Evolutionary conservation across 1,140 invertebrate species (phyloP), one percentile per base, ranked within the genome.

Genomic region (Drosophila bifasciata): DNA sequence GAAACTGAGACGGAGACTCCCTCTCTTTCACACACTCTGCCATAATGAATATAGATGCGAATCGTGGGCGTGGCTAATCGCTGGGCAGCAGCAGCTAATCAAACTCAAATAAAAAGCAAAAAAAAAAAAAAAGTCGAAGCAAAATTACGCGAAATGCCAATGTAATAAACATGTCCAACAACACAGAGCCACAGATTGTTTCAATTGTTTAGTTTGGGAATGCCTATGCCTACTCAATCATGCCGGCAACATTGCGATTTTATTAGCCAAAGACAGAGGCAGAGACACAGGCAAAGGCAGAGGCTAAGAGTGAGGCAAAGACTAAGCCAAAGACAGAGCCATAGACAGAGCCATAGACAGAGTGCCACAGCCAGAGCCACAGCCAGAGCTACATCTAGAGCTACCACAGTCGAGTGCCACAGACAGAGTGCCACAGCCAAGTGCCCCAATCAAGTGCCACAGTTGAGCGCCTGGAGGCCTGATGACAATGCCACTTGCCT

Each of bases 11-110:
- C 36, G n/a, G 51, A 32, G 43, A 19, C 50, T 40, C 55, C 41
- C 41, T 28, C 53, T 53, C 44, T 49, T 36, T 58, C 55, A 59
- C 49, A 32, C 58, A 41, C 41, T 39, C 69, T 71, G 67, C 81
- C 76, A 88, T 90, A 90, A 90, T 90, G 89, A 90, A 90, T 90
- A 90, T 90, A 90, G 83, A 90, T 90, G 79, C 83, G 73, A 62
- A 64, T 44, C 57, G 67, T 69, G 86, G 88, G 89, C 69, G 89
- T 90, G 89, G 88, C 74, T 90, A 90, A 90, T 90, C 89, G 83
- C 75, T 64, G 8, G 28, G 2, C 28, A 6, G 8, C 23, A 63
- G 61, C 60, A 78, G 83, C 88, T 90, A 88, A 90, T 90, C 88
- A 90, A 90, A 90, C 70, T 50, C 59, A 59, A 78, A 86, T 71